Base-by-base conservation (phyloP, 2,113 vertebrate species). In the Paradoxurus hermaphroditus region DNA sequence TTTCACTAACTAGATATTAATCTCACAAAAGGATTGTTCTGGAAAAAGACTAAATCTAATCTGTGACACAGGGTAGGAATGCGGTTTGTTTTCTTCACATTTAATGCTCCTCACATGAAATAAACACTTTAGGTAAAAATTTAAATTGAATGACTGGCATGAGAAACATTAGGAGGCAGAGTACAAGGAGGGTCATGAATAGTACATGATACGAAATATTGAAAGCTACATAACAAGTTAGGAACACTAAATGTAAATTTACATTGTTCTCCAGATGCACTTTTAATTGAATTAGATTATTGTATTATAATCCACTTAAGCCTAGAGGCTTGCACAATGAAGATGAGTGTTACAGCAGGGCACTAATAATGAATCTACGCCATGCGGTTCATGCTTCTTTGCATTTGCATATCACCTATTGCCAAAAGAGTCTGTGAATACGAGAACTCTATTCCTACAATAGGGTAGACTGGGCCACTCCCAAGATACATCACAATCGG, bases 261-360 rank as follows among this genome's bases (percentile, higher is more conserved):
- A 88, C 81, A 90, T 92, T 39, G 5, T 88, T 91, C 75, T 96
- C 92, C 88, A 96, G 90, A 97, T 95, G 63, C 67, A 92, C 65
- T 96, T 96, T 96, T 96, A 98, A 98, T 97, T 96, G 88, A 97
- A 97, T 98, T 95, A 90, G 87, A 96, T 97, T 75, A 88, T 92
- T 95, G 56, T 87, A 78, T 85, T 96, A 88, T 97, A 95, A 97
- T 90, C 94, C 86, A 96, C 56, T 98, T 96, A 97, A 96, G 73
- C 92, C 92, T 53, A 73, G 36, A 78, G 90, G 81, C 31, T 90
- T 94, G 34, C 36, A 88, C 68, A 86, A 51, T 68, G 85, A 96
- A 91, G 59, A 93, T 39, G 31, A 94, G 85, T 84, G 81, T 31
- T 51, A 3, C 51, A 27, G n/a, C 41, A 65, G 36, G 14, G 12